Conservation (phyloP, 2,888 invertebrate species). For the Oscheius myriophilus region DNA sequence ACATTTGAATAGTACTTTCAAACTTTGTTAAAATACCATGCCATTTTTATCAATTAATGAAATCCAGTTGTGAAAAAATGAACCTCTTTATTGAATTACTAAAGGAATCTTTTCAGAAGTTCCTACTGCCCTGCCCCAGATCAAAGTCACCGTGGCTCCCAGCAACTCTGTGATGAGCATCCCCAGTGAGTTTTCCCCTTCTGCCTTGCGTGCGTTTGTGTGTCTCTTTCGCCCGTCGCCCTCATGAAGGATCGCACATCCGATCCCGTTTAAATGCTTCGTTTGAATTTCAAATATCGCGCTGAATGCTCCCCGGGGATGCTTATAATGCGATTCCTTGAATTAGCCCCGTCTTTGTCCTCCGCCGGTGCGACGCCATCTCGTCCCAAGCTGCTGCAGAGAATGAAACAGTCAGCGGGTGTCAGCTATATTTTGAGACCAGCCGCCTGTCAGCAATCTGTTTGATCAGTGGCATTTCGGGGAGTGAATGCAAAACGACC, state of each 20-base stretch:
- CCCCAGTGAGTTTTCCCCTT: slow-evolving; percentile 40
- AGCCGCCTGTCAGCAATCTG: slow-evolving; percentile 23
- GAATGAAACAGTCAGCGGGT: slow-evolving; percentile 14
- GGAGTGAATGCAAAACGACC: slow-evolving; percentile 23
- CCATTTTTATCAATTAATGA: too few species aligned
- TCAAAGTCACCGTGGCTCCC: slow-evolving; percentile 46
- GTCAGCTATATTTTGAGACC: slow-evolving; percentile 1
- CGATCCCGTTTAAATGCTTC: not conserved
- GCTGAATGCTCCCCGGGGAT: slow-evolving; percentile 18
- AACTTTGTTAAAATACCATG: too few species aligned
- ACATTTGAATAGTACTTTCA: too few species aligned
- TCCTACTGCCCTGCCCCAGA: slow-evolving; percentile 50
- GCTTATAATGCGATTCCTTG: slow-evolving; percentile 14
- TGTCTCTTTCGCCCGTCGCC: too few species aligned
- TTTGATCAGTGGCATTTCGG: slow-evolving; percentile 24
- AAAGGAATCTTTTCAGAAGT: slow-evolving; percentile 41
- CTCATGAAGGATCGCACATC: not conserved
- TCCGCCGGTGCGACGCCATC: slow-evolving; percentile 1
- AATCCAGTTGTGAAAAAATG: too few species aligned
- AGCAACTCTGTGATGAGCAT: slow-evolving; percentile 47
- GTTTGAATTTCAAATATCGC: slow-evolving; percentile 21
- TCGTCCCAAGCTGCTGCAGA: not conserved
- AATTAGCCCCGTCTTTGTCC: not conserved
- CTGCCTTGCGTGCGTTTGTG: too few species aligned
- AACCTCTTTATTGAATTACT: too few species aligned